phyloP scores from a whole-genome alignment of 1,140 invertebrate species.

The Orius laevigatus region DNA sequence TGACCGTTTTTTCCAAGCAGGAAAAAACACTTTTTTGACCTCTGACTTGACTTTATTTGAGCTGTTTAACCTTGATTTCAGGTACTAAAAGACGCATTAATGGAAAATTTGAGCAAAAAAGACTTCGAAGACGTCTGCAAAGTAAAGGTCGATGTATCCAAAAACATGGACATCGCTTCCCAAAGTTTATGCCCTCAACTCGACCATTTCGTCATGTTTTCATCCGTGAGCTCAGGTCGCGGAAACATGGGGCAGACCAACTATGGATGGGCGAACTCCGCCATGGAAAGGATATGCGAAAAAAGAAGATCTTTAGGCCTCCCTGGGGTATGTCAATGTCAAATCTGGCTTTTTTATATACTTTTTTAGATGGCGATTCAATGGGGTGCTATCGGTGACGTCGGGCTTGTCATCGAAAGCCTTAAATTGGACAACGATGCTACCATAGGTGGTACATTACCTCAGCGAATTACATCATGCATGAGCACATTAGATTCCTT shows the following conservation, averaged over 20 bases:
- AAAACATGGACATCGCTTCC: constrained; percentile 55
- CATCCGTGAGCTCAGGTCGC: constrained; percentile 82
- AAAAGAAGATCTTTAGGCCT: constrained; percentile 60
- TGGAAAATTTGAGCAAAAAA: constrained; percentile 71
- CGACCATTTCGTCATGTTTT: constrained; percentile 88
- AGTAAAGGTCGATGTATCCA: constrained; percentile 65
- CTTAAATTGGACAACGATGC: constrained; percentile 72
- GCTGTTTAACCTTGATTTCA: constrained; percentile 29
- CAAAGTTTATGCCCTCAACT: constrained; percentile 56
- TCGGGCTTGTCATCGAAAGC: constrained; percentile 75
- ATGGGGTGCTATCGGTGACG: constrained; percentile 96
- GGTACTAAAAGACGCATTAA: constrained; percentile 63
- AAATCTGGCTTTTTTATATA: too few relatives aligned
- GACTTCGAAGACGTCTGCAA: constrained; percentile 58
- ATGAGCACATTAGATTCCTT: constrained; percentile 71
- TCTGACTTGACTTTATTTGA: too few relatives aligned
- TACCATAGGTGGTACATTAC: constrained; percentile 79
- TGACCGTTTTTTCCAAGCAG: constrained; percentile 29
- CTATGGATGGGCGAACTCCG: constrained; percentile 89
- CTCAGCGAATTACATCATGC: constrained; percentile 82
- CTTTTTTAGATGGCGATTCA: constrained; percentile 59
- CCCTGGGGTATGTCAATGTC: constrained; percentile 39
- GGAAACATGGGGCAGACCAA: constrained; percentile 91
- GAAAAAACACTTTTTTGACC: too few relatives aligned
- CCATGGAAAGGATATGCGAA: constrained; percentile 90